These are phyloP conservation scores for Brachypterus glaber DNA, from an alignment of 2,888 invertebrate genomes.

Conservation along the genomic window DNA sequence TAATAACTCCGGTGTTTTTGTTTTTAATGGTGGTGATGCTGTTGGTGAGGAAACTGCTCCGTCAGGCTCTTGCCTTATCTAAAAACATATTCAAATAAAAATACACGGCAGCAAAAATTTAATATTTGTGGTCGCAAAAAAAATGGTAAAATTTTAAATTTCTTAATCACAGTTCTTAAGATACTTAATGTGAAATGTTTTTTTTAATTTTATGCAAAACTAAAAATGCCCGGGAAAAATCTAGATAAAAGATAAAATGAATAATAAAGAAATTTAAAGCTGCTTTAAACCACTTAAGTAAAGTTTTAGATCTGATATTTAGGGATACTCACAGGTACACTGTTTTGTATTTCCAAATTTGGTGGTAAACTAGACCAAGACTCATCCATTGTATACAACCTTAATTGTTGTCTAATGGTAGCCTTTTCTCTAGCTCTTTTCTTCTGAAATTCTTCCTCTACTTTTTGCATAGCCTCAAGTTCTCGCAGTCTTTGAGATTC, in stretches of 20 bases:
- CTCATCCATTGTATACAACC: slow-evolving; percentile 60
- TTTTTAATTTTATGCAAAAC: too few relatives aligned
- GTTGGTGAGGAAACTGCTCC: slow-evolving; percentile 52
- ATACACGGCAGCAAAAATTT: too few relatives aligned
- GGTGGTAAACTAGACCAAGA: slow-evolving; percentile 50
- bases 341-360: slow-evolving; percentile 33
- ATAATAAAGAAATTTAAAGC: neutral
- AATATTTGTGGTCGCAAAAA: too few relatives aligned
- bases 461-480: slow-evolving; percentile 73
- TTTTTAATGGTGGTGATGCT: slow-evolving; percentile 43
- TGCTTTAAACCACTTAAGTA: too few relatives aligned
- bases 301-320: too few relatives aligned
- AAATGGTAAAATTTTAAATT: too few relatives aligned
- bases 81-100: slow-evolving; percentile 23
- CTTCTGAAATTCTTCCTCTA: slow-evolving; percentile 79
- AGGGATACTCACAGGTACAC: slow-evolving; percentile 20
- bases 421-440: slow-evolving; percentile 72
- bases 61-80: slow-evolving; percentile 61
- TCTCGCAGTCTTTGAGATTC: slow-evolving; percentile 67
- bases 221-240: neutral
- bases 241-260: neutral
- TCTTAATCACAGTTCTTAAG: too few relatives aligned
- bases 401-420: slow-evolving; percentile 62
- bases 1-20: slow-evolving; percentile 14
- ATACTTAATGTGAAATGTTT: too few relatives aligned